A percentile compares a stretch with the other conserved stretches of the same genome.
Conservation (phyloP, 2,888 invertebrate species). For the Oscheius sp. region DNA sequence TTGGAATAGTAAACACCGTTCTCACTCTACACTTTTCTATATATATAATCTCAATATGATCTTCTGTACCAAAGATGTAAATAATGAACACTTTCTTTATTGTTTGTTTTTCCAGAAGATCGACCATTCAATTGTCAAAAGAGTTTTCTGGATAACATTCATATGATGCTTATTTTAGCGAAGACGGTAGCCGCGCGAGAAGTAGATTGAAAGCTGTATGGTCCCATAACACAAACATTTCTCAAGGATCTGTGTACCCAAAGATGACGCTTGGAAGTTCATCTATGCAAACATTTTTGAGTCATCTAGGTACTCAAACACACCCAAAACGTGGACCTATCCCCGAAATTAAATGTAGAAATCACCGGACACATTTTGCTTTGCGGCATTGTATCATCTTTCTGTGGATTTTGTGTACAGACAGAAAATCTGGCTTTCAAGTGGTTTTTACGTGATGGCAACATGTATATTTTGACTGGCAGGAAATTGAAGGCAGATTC, state of each 20-base stretch:
- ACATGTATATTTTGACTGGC: background rate
- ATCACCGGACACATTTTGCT: background rate
- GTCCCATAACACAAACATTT: background rate
- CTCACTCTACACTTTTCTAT: background rate
- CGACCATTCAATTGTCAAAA: background rate
- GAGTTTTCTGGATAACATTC: background rate
- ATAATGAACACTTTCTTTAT: background rate
- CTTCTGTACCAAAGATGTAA: slow-evolving; percentile 12
- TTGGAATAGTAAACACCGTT: background rate
- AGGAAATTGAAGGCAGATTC: background rate
- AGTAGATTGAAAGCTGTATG: too few relatives aligned
- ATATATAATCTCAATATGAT: background rate
- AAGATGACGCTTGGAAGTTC: slow-evolving; percentile 26
- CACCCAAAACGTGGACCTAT: background rate
- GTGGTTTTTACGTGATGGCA: slow-evolving; percentile 10
- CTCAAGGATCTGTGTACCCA: slow-evolving; percentile 19
- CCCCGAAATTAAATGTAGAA: background rate
- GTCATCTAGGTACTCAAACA: slow-evolving; percentile 14
- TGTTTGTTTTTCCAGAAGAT: background rate
- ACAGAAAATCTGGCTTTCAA: slow-evolving; percentile 28
- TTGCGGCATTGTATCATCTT: slow-evolving; percentile 20
- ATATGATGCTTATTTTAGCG: too few relatives aligned
- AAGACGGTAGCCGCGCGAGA: too few relatives aligned
- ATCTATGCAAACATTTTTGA: slow-evolving; percentile 24
- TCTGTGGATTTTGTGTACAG: slow-evolving; percentile 8